A percentile compares a stretch with the other conserved stretches of the same genome.
phyloP scores from a whole-genome alignment of 2,888 invertebrate species.

The Heliconius hortense region DNA sequence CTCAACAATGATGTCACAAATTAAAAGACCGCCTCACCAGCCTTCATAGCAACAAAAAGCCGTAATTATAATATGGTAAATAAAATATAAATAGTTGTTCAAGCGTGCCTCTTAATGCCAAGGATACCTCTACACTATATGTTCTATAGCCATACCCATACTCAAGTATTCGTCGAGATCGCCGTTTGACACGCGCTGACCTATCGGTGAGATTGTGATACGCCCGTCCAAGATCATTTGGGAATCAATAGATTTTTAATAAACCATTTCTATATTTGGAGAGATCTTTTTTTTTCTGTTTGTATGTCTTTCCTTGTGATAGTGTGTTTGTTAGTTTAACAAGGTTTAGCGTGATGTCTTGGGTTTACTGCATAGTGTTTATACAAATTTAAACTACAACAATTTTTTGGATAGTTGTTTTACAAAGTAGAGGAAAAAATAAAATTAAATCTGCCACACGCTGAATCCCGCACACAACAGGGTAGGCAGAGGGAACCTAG shows the following conservation, averaged over 20 bases:
- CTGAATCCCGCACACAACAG: too few relatives aligned
- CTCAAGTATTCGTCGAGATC: constrained; percentile 26
- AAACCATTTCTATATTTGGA: constrained; percentile 1
- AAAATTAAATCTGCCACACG: too few relatives aligned
- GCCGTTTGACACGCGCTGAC: constrained; percentile 46
- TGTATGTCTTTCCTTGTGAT: not conserved
- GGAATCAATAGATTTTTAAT: constrained; percentile 24
- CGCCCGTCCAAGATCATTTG: constrained; percentile 12
- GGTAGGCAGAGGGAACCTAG: not conserved
- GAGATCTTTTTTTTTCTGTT: not conserved
- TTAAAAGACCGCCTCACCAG: constrained; percentile 21
- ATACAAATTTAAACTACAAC: too few relatives aligned
- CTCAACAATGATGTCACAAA: constrained; percentile 13
- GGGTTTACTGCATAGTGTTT: not conserved
- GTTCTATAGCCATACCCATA: constrained; percentile 19
- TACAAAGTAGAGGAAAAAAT: too few relatives aligned
- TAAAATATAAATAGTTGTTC: constrained; percentile 43
- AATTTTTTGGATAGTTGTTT: too few relatives aligned
- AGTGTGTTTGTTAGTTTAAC: not conserved
- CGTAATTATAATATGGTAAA: constrained; percentile 42
- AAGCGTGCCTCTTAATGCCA: constrained; percentile 48
- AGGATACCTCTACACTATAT: constrained; percentile 36
- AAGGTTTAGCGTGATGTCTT: not conserved
- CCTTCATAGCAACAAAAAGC: constrained; percentile 40
- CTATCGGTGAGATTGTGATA: constrained; percentile 42